Conservation (phyloP, 2,113 vertebrate species). For the Toxotes chatareus region DNA sequence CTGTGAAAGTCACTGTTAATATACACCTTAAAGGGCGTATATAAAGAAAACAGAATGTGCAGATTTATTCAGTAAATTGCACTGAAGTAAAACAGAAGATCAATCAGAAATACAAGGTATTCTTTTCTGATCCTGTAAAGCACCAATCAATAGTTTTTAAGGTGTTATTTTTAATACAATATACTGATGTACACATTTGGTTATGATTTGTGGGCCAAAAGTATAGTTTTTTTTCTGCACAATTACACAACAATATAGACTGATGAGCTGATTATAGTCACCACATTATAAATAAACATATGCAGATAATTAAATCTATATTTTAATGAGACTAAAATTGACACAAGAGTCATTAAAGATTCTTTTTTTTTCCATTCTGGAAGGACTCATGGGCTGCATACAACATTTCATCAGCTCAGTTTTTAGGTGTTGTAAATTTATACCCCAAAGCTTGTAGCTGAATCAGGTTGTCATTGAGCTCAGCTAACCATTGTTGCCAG, state of each 20-base stretch:
- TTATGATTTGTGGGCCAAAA: background rate
- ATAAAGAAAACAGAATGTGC: background rate
- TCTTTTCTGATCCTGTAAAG: background rate
- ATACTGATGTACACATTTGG: background rate
- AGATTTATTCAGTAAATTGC: background rate
- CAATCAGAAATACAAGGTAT: no score
- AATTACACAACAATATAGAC: no score
- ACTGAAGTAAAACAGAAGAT: no score
- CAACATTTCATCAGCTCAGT: constrained; percentile 36
- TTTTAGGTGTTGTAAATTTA: constrained; percentile 43
- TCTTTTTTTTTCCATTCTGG: background rate
- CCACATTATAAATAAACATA: no score
- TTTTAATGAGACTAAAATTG: background rate
- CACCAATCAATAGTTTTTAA: background rate
- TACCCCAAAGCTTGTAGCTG: constrained; percentile 15
- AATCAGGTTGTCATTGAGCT: constrained; percentile 36
- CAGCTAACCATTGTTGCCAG: constrained; percentile 16
- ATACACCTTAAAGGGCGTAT: background rate
- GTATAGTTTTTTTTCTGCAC: no score
- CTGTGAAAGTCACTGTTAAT: constrained; percentile 8
- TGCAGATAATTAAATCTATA: background rate
- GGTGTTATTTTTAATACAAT: background rate
- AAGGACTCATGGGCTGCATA: background rate
- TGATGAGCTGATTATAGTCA: no score
- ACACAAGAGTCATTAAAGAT: background rate